Evolutionary conservation across 1,140 invertebrate species (phyloP).

Genomic region (Nixonia krombeini): DNA sequence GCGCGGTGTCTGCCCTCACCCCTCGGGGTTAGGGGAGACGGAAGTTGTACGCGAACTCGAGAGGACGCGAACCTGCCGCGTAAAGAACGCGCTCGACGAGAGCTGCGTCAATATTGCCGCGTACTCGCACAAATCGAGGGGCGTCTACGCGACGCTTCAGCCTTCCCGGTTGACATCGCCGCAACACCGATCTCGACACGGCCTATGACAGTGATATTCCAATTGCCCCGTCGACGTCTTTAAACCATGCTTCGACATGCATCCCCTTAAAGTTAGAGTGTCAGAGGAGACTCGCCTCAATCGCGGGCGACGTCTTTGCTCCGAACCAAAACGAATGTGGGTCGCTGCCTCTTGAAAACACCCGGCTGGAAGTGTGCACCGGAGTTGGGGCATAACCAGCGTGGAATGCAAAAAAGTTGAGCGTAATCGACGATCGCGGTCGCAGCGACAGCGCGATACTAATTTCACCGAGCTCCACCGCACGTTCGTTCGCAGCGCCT

Average conservation of each 20-base stretch:
- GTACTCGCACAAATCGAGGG: conserved; percentile 51
- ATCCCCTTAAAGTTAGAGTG: no score
- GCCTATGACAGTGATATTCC: no score
- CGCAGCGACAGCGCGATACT: conserved; percentile 34
- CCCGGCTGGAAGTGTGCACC: conserved; percentile 1
- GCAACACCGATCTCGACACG: conserved; percentile 40
- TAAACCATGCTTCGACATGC: no score
- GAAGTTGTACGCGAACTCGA: conserved; percentile 44
- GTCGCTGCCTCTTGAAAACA: not conserved
- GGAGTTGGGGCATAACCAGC: not conserved
- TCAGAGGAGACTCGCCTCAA: no score
- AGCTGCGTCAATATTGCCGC: conserved; percentile 60
- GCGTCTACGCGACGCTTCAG: conserved; percentile 40
- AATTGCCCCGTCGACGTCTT: no score
- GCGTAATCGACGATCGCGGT: conserved; percentile 14
- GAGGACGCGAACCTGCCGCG: conserved; percentile 41
- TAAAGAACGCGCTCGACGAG: conserved; percentile 48
- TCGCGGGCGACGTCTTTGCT: no score
- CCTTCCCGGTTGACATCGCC: conserved; percentile 17
- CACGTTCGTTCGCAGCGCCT: conserved; percentile 33
- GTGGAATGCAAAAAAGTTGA: conserved; percentile 22
- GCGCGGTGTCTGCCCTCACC: conserved; percentile 32
- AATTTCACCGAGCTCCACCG: conserved; percentile 55
- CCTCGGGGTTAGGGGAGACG: conserved; percentile 15
- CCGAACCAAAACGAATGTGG: not conserved